Evolutionary conservation across 2,113 vertebrate genomes (phyloP), one percentile per base, ranked within the genome.

Genomic region (Rhinopomastus cyanomelas): DNA sequence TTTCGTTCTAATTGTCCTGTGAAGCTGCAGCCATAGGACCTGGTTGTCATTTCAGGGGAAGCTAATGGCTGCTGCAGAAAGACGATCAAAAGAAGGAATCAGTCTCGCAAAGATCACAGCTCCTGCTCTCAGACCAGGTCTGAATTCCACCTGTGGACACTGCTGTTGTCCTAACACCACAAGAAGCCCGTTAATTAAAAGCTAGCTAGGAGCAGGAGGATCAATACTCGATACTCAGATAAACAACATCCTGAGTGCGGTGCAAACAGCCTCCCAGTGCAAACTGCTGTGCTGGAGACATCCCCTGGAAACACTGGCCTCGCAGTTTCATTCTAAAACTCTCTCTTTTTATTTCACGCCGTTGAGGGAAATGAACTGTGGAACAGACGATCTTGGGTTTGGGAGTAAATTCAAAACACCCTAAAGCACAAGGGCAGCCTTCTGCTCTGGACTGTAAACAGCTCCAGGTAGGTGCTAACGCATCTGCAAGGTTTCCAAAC

Each of bases 171-270:
- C 48, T 59, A 80, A 55, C 49, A 72, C 25, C 78, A 57, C 30
- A 86, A 82, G 34, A 76, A 81, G 32, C 37, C 44, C 80, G 89
- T 84, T 93, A 91, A 91, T 81, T 88, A 94, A 85, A 88, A 80
- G 11, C 32, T 55, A 65, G 46, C 30, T 88, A 51, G 75, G 29
- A 83, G 42, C 19, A 81, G 74, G 88, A 89, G 85, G 92, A 78
- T 84, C 30, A 6, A 81, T 90, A 81, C 46, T 76, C 60, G 39
- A 49, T 94, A 85, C 22, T 80, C 69, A 92, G 72, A 86, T 71
- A 80, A 91, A 72, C n/a, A 85, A 62, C 85, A 79, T 92, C 73
- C 67, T 49, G 46, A 89, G 36, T 57, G 46, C 23, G 65, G 34
- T 76, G 62, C 65, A 81, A 95, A 90, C 52, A 81, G 14, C 29